These are phyloP conservation scores for Xiphophorus couchianus DNA, from an alignment of 2,113 vertebrate genomes.

Conservation along the genomic window DNA sequence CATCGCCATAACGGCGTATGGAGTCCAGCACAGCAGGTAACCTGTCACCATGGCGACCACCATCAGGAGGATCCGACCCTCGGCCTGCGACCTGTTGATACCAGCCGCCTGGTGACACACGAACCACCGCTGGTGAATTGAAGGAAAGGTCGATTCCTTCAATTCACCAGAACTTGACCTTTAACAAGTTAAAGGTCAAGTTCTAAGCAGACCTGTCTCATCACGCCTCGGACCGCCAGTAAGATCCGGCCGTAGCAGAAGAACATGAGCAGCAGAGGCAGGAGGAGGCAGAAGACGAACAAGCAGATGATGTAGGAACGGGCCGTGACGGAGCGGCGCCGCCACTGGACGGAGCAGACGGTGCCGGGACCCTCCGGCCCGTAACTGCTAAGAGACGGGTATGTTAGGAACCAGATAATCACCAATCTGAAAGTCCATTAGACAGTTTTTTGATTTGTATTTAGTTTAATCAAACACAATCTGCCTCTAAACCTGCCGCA, in stretches of 20 bases:
- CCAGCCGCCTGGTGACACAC: constrained; percentile 25
- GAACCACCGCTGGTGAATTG: no score
- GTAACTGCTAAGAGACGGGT: constrained; percentile 44
- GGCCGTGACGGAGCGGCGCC: constrained; percentile 28
- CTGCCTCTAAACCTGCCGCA: no score
- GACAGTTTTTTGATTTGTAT: no score
- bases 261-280: constrained; percentile 60
- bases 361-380: constrained; percentile 56
- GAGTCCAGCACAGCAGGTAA: constrained; percentile 66
- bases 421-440: not conserved
- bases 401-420: not conserved
- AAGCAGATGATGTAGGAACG: constrained; percentile 60
- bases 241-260: constrained; percentile 65
- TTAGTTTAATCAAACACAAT: no score
- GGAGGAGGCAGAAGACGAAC: constrained; percentile 61
- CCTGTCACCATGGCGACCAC: constrained; percentile 59
- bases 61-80: constrained; percentile 46
- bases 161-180: no score
- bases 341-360: constrained; percentile 62
- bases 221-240: constrained; percentile 39
- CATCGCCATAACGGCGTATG: constrained; percentile 53
- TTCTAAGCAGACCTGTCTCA: constrained; percentile 21
- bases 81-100: constrained; percentile 19
- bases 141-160: not conserved
- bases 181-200: constrained; percentile 29